A percentile compares a stretch with the other conserved stretches of the same genome.
phyloP scores from a whole-genome alignment of 2,797 vertebrate genomes.

The Gallinago stenura region DNA sequence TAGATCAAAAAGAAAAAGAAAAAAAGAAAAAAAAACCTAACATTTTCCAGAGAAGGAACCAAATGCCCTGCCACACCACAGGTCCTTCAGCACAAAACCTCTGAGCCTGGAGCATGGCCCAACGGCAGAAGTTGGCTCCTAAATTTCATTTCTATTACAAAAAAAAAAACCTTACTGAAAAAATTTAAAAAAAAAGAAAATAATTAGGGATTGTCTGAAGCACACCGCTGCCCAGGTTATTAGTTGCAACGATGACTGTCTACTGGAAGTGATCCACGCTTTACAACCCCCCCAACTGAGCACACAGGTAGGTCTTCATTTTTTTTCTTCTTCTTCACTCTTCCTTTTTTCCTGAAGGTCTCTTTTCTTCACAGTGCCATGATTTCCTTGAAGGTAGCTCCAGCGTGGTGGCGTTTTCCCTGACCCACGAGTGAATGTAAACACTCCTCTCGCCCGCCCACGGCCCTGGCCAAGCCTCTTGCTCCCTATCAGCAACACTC shows the following conservation, averaged over 20 bases:
- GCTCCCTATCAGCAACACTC: constrained; percentile 43
- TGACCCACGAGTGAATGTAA: not conserved
- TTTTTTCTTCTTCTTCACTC: too few relatives aligned
- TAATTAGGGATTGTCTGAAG: not conserved
- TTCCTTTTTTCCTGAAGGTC: not conserved
- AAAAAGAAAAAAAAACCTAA: not conserved
- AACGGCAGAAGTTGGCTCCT: not conserved
- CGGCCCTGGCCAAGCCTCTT: not conserved
- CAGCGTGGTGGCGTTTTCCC: not conserved
- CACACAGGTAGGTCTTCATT: rapidly evolving
- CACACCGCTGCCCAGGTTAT: rapidly evolving
- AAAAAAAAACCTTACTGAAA: not conserved
- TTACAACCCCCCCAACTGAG: not conserved
- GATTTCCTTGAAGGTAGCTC: not conserved
- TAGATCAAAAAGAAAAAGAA: not conserved
- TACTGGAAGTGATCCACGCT: rapidly evolving
- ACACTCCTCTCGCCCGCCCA: not conserved
- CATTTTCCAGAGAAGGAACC: not conserved
- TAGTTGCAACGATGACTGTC: not conserved
- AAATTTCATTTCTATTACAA: not conserved
- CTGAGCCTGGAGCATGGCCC: not conserved
- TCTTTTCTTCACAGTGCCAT: rapidly evolving
- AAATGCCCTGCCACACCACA: not conserved
- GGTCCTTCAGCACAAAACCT: not conserved
- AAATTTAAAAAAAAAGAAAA: not conserved